Evolutionary conservation across 2,797 vertebrate species (phyloP).

Genomic region (Lepus oiostolus): DNA sequence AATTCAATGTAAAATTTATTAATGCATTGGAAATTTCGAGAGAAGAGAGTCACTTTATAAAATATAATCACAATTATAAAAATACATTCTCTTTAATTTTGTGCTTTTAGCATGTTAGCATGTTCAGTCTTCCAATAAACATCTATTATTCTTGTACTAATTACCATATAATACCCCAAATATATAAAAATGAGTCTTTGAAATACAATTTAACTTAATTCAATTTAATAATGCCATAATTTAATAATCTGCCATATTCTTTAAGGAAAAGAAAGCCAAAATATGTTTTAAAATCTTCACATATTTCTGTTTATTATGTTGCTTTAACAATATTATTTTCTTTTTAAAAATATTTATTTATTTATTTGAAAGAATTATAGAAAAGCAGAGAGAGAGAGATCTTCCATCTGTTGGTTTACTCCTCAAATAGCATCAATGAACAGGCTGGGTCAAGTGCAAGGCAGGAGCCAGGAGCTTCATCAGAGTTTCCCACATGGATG

Average conservation of each 20-base stretch:
- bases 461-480: too few species aligned
- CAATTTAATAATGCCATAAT: too few species aligned
- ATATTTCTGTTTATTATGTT: background rate
- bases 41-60: background rate
- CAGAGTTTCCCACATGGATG: too few species aligned
- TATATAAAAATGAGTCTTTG: background rate
- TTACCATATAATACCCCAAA: background rate
- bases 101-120: background rate
- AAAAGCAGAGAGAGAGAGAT: too few species aligned
- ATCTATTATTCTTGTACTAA: background rate
- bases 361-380: too few species aligned
- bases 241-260: background rate
- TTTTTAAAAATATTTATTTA: too few species aligned
- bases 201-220: background rate
- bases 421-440: too few species aligned
- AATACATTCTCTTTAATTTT: background rate
- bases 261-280: background rate
- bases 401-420: too few species aligned
- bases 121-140: background rate
- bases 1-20: background rate
- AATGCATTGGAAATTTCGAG: background rate
- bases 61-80: background rate
- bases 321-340: background rate
- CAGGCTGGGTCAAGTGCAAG: too few species aligned
- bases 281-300: background rate